Evolutionary conservation across 2,888 invertebrate species (phyloP).

Genomic region (Hipparchia semele): DNA sequence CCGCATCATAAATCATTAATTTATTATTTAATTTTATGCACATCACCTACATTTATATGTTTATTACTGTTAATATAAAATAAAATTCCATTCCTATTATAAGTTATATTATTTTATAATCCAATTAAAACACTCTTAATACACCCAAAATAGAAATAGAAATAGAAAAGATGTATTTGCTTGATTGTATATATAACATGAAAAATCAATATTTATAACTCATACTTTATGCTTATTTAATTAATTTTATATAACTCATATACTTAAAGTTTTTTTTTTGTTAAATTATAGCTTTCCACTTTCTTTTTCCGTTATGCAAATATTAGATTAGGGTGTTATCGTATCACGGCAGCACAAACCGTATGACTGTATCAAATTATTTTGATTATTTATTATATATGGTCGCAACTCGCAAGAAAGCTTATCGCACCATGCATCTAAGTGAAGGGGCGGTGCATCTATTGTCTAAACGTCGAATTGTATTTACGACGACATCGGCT

Average conservation of each 20-base stretch:
- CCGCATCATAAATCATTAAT: conserved; percentile 6
- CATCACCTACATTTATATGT: background rate
- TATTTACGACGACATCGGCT: conserved; percentile 65
- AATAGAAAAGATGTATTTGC: no score
- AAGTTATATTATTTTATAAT: background rate
- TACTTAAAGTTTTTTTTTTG: no score
- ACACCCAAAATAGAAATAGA: background rate
- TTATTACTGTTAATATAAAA: background rate
- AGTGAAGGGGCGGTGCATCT: conserved; percentile 56
- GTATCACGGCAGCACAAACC: conserved; percentile 47
- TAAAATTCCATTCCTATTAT: no score
- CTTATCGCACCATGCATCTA: conserved; percentile 57
- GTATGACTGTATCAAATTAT: conserved; percentile 49
- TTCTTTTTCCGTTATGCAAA: no score
- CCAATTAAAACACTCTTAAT: background rate
- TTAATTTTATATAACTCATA: no score
- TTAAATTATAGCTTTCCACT: no score
- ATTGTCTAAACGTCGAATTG: conserved; percentile 76
- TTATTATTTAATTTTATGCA: background rate
- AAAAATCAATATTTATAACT: no score
- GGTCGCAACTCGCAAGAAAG: conserved; percentile 16
- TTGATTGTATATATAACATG: no score
- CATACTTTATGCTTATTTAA: no score
- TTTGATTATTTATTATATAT: conserved; percentile 10
- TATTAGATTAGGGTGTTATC: background rate